Evolutionary conservation across 2,113 vertebrate genomes (phyloP).

Genomic region (Lepus europaeus): DNA sequence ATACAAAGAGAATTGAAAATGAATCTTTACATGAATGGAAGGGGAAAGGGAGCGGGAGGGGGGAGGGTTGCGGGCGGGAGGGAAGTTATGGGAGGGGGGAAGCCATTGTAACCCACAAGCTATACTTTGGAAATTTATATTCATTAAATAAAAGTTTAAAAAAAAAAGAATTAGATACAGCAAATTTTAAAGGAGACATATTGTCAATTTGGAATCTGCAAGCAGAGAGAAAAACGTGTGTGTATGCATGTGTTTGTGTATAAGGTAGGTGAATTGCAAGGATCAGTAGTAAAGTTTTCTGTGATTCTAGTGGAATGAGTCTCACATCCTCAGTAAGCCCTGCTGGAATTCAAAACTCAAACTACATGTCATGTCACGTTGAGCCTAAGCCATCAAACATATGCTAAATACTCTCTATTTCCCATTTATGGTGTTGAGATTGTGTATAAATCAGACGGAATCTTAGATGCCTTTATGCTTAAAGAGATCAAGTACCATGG

Average conservation of each 20-base stretch:
- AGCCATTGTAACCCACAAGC: too few species aligned
- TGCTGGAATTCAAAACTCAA: constrained; percentile 3
- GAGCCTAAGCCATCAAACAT: not conserved
- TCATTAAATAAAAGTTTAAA: too few species aligned
- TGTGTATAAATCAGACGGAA: constrained; percentile 5
- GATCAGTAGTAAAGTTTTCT: not conserved
- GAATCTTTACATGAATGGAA: too few species aligned
- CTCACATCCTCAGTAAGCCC: not conserved
- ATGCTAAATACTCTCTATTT: not conserved
- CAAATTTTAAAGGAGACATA: not conserved
- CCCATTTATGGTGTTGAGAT: not conserved
- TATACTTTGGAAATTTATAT: too few species aligned
- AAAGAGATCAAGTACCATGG: not conserved
- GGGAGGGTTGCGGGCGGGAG: too few species aligned
- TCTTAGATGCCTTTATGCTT: not conserved
- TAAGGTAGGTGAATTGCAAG: not conserved
- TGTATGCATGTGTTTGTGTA: fast-evolving
- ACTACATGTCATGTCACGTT: not conserved
- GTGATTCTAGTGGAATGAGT: not conserved
- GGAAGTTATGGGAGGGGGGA: too few species aligned
- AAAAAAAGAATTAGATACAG: not conserved
- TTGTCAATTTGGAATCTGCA: not conserved
- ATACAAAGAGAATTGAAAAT: too few species aligned
- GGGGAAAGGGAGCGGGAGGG: too few species aligned
- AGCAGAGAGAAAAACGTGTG: not conserved